Conservation (phyloP, 2,888 invertebrate species). For the Craniophora ligustri region DNA sequence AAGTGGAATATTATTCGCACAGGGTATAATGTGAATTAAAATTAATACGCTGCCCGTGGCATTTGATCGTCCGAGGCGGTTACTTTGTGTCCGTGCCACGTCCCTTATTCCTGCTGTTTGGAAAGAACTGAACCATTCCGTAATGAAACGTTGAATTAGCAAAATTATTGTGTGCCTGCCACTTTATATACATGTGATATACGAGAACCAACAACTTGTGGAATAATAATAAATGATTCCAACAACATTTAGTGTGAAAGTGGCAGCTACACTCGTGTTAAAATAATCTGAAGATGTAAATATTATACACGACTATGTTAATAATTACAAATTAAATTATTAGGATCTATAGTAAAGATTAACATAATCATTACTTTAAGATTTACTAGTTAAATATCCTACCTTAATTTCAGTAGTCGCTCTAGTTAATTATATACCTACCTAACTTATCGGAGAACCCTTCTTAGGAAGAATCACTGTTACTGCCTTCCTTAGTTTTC, state of each 20-base stretch:
- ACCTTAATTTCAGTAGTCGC: conserved; percentile 83
- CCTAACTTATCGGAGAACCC: conserved; percentile 63
- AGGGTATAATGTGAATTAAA: conserved; percentile 85
- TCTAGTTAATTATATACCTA: conserved; percentile 75
- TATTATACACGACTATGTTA: conserved; percentile 84
- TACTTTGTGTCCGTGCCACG: conserved; percentile 75
- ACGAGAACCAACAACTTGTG: conserved; percentile 16
- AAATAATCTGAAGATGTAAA: conserved; percentile 80
- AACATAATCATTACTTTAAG: conserved; percentile 87
- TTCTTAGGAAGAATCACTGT: conserved; percentile 72
- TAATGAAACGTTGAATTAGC: conserved; percentile 77
- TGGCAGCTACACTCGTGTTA: conserved; percentile 80
- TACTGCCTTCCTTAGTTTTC: conserved; percentile 66
- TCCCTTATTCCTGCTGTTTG: conserved; percentile 83
- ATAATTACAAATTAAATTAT: conserved; percentile 84
- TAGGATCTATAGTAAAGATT: conserved; percentile 84
- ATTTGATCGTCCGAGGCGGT: conserved; percentile 59
- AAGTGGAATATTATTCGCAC: conserved; percentile 81
- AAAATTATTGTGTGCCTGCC: conserved; percentile 77
- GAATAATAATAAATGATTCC: conserved; percentile 23
- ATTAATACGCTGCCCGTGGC: conserved; percentile 68
- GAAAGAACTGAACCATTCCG: conserved; percentile 84
- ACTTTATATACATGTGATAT: conserved; percentile 64
- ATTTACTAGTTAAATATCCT: conserved; percentile 82
- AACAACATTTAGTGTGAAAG: conserved; percentile 45